Conservation (phyloP, 2,113 vertebrate species). For the Thomomys bottae region DNA sequence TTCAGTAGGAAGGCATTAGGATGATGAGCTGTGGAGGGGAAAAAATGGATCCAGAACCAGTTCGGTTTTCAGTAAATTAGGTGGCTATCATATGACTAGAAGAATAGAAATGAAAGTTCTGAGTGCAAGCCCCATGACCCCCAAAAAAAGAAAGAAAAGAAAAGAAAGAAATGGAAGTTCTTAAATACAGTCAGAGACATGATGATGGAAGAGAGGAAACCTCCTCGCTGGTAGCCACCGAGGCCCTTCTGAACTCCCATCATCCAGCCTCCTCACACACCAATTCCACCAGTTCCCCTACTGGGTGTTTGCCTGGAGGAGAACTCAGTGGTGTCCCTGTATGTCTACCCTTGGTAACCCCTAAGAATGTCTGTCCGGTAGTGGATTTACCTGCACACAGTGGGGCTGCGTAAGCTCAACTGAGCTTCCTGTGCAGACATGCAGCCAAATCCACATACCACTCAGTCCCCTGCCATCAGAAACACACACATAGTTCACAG, state of each 20-base stretch:
- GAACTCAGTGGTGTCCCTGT: background rate
- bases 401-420: background rate
- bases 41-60: background rate
- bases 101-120: constrained; percentile 25
- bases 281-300: background rate
- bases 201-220: background rate
- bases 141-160: no score
- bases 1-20: background rate
- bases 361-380: background rate
- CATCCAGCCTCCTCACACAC: background rate
- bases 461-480: background rate
- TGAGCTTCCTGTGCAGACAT: background rate
- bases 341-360: background rate
- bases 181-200: background rate
- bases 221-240: background rate
- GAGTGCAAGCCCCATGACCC: no score
- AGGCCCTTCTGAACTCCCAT: background rate
- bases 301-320: background rate
- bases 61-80: constrained; percentile 10
- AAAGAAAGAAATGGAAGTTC: constrained; percentile 30
- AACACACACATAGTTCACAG: constrained; percentile 4
- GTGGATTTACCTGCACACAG: background rate
- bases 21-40: background rate
- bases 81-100: background rate
- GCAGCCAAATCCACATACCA: background rate